Evolutionary conservation across 2,888 invertebrate species (phyloP).

Genomic region (Odontomyia ornata): DNA sequence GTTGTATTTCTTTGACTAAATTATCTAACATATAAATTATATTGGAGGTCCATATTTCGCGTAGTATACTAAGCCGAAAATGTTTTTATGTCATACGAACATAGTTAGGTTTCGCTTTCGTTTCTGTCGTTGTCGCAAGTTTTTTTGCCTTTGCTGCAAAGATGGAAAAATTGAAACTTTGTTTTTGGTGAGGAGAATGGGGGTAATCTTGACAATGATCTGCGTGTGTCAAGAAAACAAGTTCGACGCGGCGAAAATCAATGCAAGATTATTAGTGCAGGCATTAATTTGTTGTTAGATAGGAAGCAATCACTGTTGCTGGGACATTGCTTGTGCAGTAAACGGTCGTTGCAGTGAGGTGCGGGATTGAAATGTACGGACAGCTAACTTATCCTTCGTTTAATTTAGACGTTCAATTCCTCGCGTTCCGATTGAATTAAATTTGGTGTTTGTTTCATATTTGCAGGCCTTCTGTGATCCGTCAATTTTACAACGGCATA

Average conservation of each 20-base stretch:
- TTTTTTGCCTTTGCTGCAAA: constrained; percentile 13
- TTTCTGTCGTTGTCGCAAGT: constrained; percentile 14
- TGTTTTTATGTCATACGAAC: constrained; percentile 25
- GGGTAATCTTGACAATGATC: constrained; percentile 44
- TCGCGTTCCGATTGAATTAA: neutral
- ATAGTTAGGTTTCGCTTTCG: constrained; percentile 39
- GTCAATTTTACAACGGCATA: constrained; percentile 95
- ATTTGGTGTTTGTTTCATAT: constrained; percentile 54
- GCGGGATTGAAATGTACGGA: constrained; percentile 23
- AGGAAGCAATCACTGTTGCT: constrained; percentile 10
- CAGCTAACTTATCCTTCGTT: constrained; percentile 18
- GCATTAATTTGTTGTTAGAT: constrained; percentile 37
- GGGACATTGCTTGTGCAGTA: constrained; percentile 41
- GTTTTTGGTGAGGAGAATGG: constrained; percentile 38
- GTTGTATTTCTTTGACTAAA: constrained; percentile 38
- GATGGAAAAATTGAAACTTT: constrained; percentile 36
- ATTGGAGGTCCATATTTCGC: constrained; percentile 34
- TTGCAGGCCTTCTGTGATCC: constrained; percentile 94
- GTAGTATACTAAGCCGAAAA: constrained; percentile 16
- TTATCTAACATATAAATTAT: constrained; percentile 44
- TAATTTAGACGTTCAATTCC: neutral
- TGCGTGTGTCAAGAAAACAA: constrained; percentile 39
- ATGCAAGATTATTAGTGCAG: constrained; percentile 37
- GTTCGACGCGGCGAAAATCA: constrained; percentile 37
- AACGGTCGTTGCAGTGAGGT: neutral